A percentile compares a stretch with the other conserved stretches of the same genome.
Conservation (phyloP, 2,888 invertebrate genomes). For the Strigamia maritima region DNA sequence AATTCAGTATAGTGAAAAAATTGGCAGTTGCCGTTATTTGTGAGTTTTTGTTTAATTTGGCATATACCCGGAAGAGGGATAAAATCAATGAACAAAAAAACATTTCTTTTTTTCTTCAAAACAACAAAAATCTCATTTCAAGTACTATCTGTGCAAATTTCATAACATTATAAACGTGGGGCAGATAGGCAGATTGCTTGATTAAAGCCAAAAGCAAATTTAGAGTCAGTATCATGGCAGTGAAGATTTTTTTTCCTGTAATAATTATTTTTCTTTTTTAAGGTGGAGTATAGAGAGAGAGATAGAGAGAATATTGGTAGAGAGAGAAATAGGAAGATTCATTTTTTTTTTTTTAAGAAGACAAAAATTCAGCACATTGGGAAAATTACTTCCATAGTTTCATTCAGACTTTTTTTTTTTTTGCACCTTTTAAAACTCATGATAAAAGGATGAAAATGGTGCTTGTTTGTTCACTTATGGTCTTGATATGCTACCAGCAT, state of each 20-base stretch:
- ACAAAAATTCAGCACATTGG: background rate
- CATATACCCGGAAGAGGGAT: background rate
- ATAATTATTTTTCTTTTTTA: background rate
- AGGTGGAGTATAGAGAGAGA: no score
- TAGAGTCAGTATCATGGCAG: slow-evolving; percentile 32
- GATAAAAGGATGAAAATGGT: no score
- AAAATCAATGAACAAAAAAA: background rate
- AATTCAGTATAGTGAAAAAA: slow-evolving; percentile 4
- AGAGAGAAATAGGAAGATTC: background rate
- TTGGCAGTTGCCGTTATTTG: background rate
- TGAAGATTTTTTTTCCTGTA: slow-evolving; percentile 9
- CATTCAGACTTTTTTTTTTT: no score
- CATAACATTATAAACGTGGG: background rate
- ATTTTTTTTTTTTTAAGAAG: background rate
- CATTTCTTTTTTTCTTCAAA: background rate
- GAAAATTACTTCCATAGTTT: no score
- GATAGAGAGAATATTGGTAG: no score
- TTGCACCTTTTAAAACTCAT: no score
- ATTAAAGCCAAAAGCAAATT: slow-evolving; percentile 11
- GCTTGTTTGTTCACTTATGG: background rate
- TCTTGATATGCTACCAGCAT: background rate
- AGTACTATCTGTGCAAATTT: background rate
- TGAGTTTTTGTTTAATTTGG: background rate
- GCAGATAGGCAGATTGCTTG: slow-evolving; percentile 5
- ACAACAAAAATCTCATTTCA: background rate